phyloP scores from a whole-genome alignment of 2,113 vertebrate genomes.

The Anarhynchus alexandrinus region DNA sequence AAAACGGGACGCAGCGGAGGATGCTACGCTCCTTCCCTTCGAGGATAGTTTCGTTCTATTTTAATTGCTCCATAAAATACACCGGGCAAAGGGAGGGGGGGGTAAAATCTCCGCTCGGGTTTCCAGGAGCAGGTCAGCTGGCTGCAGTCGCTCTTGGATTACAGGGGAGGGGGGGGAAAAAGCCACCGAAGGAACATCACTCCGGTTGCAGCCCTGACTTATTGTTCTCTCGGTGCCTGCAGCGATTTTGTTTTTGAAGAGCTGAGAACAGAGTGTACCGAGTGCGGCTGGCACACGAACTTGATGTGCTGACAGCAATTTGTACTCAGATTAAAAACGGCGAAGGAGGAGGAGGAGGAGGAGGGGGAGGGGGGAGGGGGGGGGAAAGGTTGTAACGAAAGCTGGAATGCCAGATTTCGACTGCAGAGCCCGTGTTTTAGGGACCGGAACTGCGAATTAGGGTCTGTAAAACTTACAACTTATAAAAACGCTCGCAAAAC shows the following conservation, averaged over 20 bases:
- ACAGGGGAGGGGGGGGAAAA: slow-evolving; percentile 43
- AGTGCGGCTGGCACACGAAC: slow-evolving; percentile 82
- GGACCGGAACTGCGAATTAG: slow-evolving; percentile 52
- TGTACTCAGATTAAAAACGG: slow-evolving; percentile 79
- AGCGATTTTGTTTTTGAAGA: slow-evolving; percentile 83
- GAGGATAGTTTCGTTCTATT: background rate
- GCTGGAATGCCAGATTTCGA: slow-evolving; percentile 66
- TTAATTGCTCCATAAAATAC: background rate
- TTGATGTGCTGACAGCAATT: slow-evolving; percentile 83
- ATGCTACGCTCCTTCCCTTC: background rate
- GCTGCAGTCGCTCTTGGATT: slow-evolving; percentile 62
- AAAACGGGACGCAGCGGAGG: background rate
- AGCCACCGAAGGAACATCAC: slow-evolving; percentile 64
- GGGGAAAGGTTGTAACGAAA: slow-evolving; percentile 64
- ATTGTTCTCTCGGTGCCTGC: slow-evolving; percentile 81
- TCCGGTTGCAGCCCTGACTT: slow-evolving; percentile 77
- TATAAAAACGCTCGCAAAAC: background rate
- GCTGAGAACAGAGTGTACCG: slow-evolving; percentile 82
- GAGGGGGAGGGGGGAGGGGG: background rate
- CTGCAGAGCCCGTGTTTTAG: slow-evolving; percentile 54
- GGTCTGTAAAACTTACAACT: slow-evolving; percentile 26
- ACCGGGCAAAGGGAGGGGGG: background rate
- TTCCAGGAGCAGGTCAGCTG: slow-evolving; percentile 66
- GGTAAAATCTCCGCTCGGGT: background rate
- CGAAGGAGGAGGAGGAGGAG: background rate